Conservation (phyloP, 2,888 invertebrate species). For the Leptopilina drosophilae region DNA sequence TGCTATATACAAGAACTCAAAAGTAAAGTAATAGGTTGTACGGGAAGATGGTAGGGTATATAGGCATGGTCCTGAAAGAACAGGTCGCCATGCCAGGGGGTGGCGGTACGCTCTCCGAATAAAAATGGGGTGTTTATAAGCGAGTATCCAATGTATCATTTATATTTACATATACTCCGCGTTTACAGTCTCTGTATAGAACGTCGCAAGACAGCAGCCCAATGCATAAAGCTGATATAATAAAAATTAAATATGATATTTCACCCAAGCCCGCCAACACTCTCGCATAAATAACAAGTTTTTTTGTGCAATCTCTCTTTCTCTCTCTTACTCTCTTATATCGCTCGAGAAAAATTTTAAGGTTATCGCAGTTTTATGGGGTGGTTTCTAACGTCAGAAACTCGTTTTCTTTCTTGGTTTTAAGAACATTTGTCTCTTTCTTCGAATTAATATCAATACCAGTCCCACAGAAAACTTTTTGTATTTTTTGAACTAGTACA, state of each 20-base stretch:
- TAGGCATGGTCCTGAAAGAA: constrained; percentile 37
- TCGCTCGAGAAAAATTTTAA: constrained; percentile 47
- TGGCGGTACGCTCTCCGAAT: constrained; percentile 74
- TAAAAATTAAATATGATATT: constrained; percentile 77
- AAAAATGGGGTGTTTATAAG: constrained; percentile 78
- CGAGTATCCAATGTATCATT: constrained; percentile 77
- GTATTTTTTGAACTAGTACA: not conserved
- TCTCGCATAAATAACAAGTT: constrained; percentile 68
- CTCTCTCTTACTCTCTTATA: not conserved
- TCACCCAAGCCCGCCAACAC: constrained; percentile 60
- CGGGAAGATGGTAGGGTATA: constrained; percentile 49
- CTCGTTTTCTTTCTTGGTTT: constrained; percentile 27
- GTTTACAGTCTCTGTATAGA: constrained; percentile 67
- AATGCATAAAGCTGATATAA: constrained; percentile 70
- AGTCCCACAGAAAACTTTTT: not conserved
- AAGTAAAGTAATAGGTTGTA: constrained; percentile 66
- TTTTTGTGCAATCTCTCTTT: constrained; percentile 47
- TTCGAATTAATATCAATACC: constrained; percentile 3
- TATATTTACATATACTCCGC: constrained; percentile 76
- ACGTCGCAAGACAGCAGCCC: constrained; percentile 54
- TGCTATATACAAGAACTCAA: constrained; percentile 49
- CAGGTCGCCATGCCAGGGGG: constrained; percentile 61
- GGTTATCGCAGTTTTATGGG: constrained; percentile 55
- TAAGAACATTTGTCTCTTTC: constrained; percentile 13
- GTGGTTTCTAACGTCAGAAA: constrained; percentile 40